Evolutionary conservation across 2,888 invertebrate genomes (phyloP), one percentile per base, ranked within the genome.

Genomic region (Eupithecia vulgata): DNA sequence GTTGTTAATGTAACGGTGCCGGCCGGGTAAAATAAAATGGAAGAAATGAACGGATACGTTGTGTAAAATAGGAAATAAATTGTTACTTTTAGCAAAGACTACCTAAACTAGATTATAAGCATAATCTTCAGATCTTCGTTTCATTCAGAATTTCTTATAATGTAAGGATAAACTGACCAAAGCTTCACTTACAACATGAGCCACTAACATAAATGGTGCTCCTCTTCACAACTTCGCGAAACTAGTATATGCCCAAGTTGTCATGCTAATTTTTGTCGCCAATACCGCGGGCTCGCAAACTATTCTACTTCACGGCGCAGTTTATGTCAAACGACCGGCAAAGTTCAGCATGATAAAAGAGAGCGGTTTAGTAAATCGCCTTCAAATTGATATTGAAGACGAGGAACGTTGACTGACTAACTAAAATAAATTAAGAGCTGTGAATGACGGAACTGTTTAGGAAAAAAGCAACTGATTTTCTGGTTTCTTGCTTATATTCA

Each of bases 191-290:
- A 37, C 37, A 37, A 7, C 37, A 42, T 10, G 42, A 42, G 15
- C 42, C 15, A 42, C 5, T 12, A 13, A n/a, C 25, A 13, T 25
- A 2, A 57, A 57, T 57, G n/a, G 25, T 25, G 25, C 57, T 57
- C 13, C 12, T 25, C 12, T 64, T 35, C 37, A n/a, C 64, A 64
- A 40, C 12, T 64, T 21, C n/a, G 64, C n/a, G 12, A 40, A 64
- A 64, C 68, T 64, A n/a, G n/a, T n/a, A 71, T 66, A 71, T 62
- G 34, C 66, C 66, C 70, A 68, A 74, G 74, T 71, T 52, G 64
- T 25, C 73, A 76, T 68, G 74, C 72, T 76, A 71, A 71, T 79
- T 76, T 76, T 72, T 76, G 61, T 61, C 57, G 72, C 35, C 17
- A n/a, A 68, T 70, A 72, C 71, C 71, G 64, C 69, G 30, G 59